Conservation (phyloP, 2,888 invertebrate species). For the Orthosia incerta region DNA sequence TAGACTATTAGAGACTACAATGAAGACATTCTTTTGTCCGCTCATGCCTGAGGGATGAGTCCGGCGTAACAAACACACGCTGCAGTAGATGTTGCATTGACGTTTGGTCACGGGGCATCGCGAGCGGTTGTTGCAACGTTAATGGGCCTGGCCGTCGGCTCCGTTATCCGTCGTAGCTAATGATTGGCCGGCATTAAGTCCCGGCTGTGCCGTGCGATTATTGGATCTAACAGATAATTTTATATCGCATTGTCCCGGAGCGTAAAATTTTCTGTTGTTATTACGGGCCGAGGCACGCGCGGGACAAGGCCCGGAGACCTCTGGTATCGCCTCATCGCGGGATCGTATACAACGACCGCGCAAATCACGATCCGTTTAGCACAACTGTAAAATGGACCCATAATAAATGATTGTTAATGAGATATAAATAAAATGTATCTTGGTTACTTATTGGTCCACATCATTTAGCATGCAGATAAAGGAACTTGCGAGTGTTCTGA, state of each 20-base stretch:
- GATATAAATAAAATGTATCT: slow-evolving; percentile 41
- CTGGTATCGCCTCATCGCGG: slow-evolving; percentile 78
- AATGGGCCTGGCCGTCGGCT: slow-evolving; percentile 86
- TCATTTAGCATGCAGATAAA: slow-evolving; percentile 21
- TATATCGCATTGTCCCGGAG: slow-evolving; percentile 91
- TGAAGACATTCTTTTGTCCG: slow-evolving; percentile 89
- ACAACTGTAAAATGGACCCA: slow-evolving; percentile 63
- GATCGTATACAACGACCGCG: slow-evolving; percentile 73
- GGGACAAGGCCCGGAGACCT: slow-evolving; percentile 70
- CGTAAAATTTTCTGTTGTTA: slow-evolving; percentile 91
- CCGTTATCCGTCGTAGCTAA: slow-evolving; percentile 91
- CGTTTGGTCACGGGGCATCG: slow-evolving; percentile 89
- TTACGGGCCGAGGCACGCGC: slow-evolving; percentile 83
- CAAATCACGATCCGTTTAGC: slow-evolving; percentile 80
- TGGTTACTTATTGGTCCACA: slow-evolving; percentile 14
- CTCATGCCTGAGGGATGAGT: slow-evolving; percentile 82
- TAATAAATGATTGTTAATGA: slow-evolving; percentile 62
- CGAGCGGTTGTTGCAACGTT: slow-evolving; percentile 77
- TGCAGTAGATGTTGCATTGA: slow-evolving; percentile 85
- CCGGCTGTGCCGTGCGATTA: slow-evolving; percentile 90
- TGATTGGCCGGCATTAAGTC: slow-evolving; percentile 91
- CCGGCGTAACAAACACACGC: slow-evolving; percentile 77
- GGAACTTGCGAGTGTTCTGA: not conserved
- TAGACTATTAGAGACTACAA: slow-evolving; percentile 80
- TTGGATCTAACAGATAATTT: slow-evolving; percentile 91